These are phyloP conservation scores for Ceratitis capitata DNA, from an alignment of 1,140 invertebrate species.

Conservation along the genomic window DNA sequence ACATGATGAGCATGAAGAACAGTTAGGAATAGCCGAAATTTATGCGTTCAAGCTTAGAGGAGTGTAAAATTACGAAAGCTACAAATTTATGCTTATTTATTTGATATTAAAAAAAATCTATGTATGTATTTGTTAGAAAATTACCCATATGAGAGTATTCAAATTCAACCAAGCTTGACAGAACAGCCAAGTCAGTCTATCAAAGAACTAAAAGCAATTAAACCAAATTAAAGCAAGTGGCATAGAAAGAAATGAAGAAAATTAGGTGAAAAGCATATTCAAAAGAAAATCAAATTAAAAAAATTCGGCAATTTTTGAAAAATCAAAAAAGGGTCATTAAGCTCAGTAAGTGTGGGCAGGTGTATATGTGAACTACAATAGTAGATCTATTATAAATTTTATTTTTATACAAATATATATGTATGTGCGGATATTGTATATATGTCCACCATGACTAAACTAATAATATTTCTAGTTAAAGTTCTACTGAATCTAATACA, in stretches of 20 bases:
- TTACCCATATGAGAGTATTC: neutral
- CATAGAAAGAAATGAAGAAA: neutral
- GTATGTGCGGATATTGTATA: too few species aligned
- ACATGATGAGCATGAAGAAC: neutral
- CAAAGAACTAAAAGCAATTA: neutral
- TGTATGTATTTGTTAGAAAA: neutral
- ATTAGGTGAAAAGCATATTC: neutral
- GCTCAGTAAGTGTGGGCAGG: too few species aligned
- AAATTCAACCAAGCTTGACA: conserved; percentile 5
- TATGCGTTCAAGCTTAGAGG: neutral
- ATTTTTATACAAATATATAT: too few species aligned
- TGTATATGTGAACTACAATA: too few species aligned
- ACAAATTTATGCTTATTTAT: neutral
- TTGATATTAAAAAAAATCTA: neutral
- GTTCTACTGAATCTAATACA: too few species aligned
- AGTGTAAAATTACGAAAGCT: neutral
- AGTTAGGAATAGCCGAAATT: neutral
- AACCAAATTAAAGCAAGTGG: neutral
- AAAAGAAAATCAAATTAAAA: neutral
- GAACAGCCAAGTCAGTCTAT: neutral
- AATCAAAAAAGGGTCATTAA: neutral
- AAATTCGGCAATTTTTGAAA: neutral
- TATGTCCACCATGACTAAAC: too few species aligned
- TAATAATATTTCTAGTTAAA: too few species aligned
- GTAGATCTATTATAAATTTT: too few species aligned